Percentiles rank a stretch among this genome's conserved stretches.
Conservation (phyloP, 2,797 vertebrate species). For the Aphelocoma californica region DNA sequence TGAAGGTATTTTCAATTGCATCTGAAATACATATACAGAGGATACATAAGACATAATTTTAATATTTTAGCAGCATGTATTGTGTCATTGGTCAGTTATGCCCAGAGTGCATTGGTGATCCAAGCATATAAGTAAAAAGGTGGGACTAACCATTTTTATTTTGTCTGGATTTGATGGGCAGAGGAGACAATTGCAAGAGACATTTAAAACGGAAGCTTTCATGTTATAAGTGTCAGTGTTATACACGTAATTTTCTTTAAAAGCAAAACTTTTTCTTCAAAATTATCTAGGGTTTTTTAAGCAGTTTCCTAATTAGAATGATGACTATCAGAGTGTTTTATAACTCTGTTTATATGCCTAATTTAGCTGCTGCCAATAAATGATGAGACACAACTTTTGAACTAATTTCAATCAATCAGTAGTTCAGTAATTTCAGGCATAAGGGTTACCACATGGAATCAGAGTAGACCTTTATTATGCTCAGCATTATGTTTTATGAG, state of each 20-base stretch:
- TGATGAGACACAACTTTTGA: background rate
- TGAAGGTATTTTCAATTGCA: background rate
- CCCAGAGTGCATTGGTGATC: background rate
- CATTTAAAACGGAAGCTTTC: background rate
- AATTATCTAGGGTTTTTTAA: background rate
- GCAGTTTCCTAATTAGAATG: background rate
- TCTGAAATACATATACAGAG: background rate
- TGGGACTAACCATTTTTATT: background rate
- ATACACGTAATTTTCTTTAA: background rate
- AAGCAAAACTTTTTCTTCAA: background rate
- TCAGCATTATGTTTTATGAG: background rate
- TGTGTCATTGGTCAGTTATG: background rate
- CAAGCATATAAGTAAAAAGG: background rate
- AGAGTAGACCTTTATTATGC: background rate
- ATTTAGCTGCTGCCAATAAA: background rate
- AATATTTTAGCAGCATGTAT: background rate
- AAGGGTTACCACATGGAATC: background rate
- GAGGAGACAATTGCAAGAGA: background rate
- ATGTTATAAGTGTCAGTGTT: background rate
- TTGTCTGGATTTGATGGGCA: background rate
- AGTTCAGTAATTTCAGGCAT: background rate
- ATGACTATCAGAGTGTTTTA: background rate
- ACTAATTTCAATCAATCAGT: background rate
- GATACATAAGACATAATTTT: background rate
- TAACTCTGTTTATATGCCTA: background rate